These are phyloP conservation scores for Lepus timidus DNA, from an alignment of 2,113 vertebrate species.

Conservation along the genomic window DNA sequence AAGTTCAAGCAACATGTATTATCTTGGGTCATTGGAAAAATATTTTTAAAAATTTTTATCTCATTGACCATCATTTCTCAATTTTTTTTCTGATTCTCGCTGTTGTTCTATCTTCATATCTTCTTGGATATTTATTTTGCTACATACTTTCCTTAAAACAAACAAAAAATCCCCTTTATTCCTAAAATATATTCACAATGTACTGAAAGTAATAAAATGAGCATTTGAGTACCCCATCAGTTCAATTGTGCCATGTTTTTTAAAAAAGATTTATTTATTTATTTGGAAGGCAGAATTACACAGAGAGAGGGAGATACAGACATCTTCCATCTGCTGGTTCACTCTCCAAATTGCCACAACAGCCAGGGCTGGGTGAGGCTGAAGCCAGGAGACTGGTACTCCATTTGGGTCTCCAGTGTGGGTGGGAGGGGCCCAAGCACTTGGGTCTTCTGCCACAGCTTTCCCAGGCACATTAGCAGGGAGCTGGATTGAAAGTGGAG, in stretches of 20 bases:
- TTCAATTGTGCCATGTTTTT: background rate
- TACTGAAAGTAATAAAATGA: conserved; percentile 20
- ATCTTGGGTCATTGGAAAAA: background rate
- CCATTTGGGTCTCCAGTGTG: too few relatives aligned
- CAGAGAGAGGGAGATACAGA: too few relatives aligned
- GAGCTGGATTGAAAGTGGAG: too few relatives aligned
- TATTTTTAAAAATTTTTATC: background rate
- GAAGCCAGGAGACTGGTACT: too few relatives aligned
- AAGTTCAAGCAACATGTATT: background rate
- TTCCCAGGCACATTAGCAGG: too few relatives aligned
- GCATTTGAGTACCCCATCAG: background rate
- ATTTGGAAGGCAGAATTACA: too few relatives aligned
- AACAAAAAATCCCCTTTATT: background rate
- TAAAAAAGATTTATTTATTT: too few relatives aligned
- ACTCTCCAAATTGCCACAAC: too few relatives aligned
- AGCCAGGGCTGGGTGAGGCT: too few relatives aligned
- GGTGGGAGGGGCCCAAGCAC: too few relatives aligned
- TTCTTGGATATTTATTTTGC: background rate
- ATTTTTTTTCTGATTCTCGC: conserved; percentile 7
- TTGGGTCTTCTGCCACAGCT: too few relatives aligned
- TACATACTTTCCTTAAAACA: background rate
- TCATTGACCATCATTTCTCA: background rate
- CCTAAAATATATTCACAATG: background rate
- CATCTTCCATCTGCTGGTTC: too few relatives aligned
- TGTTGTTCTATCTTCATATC: background rate